Percentiles rank a stretch among this genome's conserved stretches.
These are phyloP conservation scores for Megalops atlanticus DNA, from an alignment of 2,113 vertebrate species.

Conservation along the genomic window DNA sequence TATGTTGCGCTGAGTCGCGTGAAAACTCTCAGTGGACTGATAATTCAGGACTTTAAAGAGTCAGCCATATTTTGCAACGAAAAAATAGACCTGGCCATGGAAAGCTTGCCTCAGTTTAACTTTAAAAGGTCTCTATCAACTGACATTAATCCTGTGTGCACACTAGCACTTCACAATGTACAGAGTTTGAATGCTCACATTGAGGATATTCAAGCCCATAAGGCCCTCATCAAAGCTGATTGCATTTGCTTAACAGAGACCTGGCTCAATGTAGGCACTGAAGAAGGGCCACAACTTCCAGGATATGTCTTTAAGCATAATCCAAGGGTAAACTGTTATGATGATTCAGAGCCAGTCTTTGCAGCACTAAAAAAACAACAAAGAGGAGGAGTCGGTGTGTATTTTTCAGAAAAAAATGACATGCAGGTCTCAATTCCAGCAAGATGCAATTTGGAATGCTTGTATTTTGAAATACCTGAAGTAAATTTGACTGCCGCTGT, in stretches of 20 bases:
- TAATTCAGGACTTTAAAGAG: not conserved
- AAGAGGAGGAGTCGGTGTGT: conserved; percentile 31
- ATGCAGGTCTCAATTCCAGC: not conserved
- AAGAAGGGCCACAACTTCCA: not conserved
- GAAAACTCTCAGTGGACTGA: not conserved
- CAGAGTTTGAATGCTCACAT: conserved; percentile 29
- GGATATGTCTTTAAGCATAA: conserved; percentile 11
- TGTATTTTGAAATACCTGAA: not conserved
- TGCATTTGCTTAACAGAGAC: conserved; percentile 18
- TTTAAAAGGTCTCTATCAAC: no score
- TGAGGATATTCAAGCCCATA: conserved; percentile 9
- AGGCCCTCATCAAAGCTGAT: conserved; percentile 4
- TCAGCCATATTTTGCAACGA: no score
- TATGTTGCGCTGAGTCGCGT: not conserved
- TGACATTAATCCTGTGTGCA: no score
- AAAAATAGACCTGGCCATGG: no score
- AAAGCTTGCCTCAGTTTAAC: no score
- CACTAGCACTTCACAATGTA: conserved; percentile 24
- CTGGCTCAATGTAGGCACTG: not conserved
- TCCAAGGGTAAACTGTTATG: conserved; percentile 21
- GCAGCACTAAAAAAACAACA: conserved; percentile 11
- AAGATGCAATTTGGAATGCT: conserved; percentile 19
- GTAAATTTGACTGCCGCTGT: conserved; percentile 16
- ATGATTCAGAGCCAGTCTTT: not conserved
- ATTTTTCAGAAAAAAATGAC: not conserved